Conservation (phyloP, 2,113 vertebrate genomes). For the Lophotis ruficrista region DNA sequence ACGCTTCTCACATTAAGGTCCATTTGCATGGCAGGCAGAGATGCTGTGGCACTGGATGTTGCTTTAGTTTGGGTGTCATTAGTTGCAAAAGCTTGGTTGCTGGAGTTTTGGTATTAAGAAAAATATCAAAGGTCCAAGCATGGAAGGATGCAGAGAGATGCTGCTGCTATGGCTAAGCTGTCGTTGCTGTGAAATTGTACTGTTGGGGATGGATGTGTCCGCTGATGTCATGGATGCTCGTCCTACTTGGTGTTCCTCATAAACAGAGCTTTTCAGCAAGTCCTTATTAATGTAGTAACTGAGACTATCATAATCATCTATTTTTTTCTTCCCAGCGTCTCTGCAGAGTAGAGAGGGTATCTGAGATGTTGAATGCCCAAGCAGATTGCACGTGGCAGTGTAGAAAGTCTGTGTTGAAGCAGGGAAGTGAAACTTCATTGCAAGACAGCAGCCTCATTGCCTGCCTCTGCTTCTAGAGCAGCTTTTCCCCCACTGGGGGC, state of each 20-base stretch:
- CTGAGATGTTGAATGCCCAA: neutral
- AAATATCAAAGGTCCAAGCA: neutral
- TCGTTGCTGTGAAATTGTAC: neutral
- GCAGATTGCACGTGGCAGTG: neutral
- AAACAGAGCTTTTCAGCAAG: neutral
- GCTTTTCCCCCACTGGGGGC: neutral
- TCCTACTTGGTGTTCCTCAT: neutral
- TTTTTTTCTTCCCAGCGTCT: neutral
- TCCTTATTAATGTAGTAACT: neutral
- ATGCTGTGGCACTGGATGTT: neutral
- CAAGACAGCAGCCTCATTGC: neutral
- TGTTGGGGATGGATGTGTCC: neutral
- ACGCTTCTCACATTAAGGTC: rapidly evolving
- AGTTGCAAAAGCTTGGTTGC: neutral
- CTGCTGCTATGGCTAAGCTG: neutral
- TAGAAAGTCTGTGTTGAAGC: neutral
- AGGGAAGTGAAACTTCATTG: neutral
- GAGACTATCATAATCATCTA: neutral
- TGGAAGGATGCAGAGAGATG: neutral
- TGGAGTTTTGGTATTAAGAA: neutral
- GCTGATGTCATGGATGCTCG: rapidly evolving
- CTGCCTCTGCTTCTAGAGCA: neutral
- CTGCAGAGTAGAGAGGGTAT: neutral
- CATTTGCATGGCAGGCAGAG: rapidly evolving
- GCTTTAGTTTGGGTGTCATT: neutral